Percentiles rank a stretch among this genome's conserved stretches.
Conservation (phyloP, 2,113 vertebrate species). For the Thunnus maccoyii region DNA sequence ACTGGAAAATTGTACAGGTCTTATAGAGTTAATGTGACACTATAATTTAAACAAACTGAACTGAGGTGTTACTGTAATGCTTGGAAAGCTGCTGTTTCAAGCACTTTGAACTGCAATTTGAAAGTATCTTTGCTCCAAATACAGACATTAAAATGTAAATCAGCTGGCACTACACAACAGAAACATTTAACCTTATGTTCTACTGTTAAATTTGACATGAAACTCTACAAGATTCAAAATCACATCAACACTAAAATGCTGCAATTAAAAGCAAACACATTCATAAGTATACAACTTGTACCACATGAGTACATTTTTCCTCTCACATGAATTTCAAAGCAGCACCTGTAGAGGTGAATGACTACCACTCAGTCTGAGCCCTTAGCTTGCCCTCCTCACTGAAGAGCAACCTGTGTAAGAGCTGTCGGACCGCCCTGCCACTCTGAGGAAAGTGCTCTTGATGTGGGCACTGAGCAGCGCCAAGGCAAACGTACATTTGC, state of each 20-base stretch:
- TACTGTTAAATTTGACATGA: neutral
- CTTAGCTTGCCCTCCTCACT: constrained; percentile 43
- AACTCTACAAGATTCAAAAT: constrained; percentile 14
- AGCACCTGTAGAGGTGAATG: constrained; percentile 73
- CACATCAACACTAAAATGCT: constrained; percentile 12
- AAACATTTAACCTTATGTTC: constrained; percentile 13
- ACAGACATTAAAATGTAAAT: neutral
- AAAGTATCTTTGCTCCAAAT: neutral
- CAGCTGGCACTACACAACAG: neutral
- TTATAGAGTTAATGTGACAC: neutral
- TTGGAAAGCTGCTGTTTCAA: neutral
- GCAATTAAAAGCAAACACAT: constrained; percentile 42
- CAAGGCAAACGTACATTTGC: constrained; percentile 71
- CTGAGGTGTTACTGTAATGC: neutral
- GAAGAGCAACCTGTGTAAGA: constrained; percentile 52
- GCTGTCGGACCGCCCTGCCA: constrained; percentile 60
- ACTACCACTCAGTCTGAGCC: constrained; percentile 59
- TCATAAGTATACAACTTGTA: constrained; percentile 31
- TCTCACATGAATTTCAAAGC: constrained; percentile 59
- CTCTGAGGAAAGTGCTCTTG: constrained; percentile 59
- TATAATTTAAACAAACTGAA: neutral
- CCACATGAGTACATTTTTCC: constrained; percentile 47
- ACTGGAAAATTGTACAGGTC: too few species aligned
- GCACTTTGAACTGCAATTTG: neutral
- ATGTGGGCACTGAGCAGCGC: constrained; percentile 66